These are phyloP conservation scores for Larimichthys polyactis DNA, from an alignment of 2,113 vertebrate species.

Conservation along the genomic window DNA sequence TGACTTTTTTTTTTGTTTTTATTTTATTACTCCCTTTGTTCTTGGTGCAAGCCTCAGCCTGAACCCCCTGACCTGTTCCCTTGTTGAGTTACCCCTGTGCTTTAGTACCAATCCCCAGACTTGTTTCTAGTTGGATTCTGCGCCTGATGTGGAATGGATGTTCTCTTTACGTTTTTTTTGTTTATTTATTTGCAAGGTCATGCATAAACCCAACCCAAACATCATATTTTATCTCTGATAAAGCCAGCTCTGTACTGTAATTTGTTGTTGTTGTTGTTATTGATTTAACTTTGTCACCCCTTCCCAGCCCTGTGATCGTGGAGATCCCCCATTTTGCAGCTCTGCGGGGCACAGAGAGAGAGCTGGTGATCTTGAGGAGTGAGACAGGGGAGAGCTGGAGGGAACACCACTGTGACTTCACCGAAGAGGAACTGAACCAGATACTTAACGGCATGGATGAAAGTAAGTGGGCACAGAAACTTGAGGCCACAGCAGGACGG, in stretches of 20 bases:
- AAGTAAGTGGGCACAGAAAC: conserved; percentile 82
- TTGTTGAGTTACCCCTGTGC: conserved; percentile 18
- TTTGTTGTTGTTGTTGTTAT: background rate
- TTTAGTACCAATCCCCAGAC: conserved; percentile 10
- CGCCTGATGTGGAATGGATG: conserved; percentile 29
- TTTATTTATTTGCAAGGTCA: background rate
- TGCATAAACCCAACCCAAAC: conserved; percentile 24
- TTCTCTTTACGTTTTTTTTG: conserved; percentile 5
- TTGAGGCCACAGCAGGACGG: too few species aligned
- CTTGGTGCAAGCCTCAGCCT: background rate
- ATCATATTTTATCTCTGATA: background rate
- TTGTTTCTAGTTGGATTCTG: conserved; percentile 37
- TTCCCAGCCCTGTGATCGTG: conserved; percentile 95
- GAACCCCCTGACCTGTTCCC: background rate
- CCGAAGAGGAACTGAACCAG: conserved; percentile 96
- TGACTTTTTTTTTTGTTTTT: background rate
- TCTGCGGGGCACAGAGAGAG: conserved; percentile 94
- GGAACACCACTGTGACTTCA: conserved; percentile 97
- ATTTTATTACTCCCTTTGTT: conserved; percentile 7
- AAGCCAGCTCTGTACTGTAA: background rate
- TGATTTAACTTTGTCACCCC: conserved; percentile 40
- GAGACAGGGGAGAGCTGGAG: conserved; percentile 99
- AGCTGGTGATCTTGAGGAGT: conserved; percentile 96
- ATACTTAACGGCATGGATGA: conserved; percentile 99
- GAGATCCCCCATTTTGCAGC: conserved; percentile 99